These are phyloP conservation scores for Podotricha telesiphe DNA, from an alignment of 2,888 invertebrate species.

Conservation along the genomic window DNA sequence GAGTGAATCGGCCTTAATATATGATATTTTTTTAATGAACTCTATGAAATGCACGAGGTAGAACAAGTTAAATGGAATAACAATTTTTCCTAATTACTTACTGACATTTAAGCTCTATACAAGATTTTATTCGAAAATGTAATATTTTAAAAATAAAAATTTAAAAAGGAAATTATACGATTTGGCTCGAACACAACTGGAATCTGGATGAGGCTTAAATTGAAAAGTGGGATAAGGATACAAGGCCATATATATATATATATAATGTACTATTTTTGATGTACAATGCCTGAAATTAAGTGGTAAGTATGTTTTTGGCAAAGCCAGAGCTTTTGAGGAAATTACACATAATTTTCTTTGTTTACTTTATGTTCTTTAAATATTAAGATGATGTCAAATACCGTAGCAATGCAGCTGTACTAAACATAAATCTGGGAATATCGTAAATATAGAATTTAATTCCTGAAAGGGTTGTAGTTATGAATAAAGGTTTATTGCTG, in stretches of 20 bases:
- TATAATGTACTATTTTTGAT: slow-evolving; percentile 23
- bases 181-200: slow-evolving; percentile 33
- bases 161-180: slow-evolving; percentile 23
- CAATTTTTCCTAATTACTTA: too few species aligned
- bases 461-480: not conserved
- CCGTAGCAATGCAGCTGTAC: too few species aligned
- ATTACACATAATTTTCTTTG: slow-evolving; percentile 15
- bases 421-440: not conserved
- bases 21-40: too few species aligned
- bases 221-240: slow-evolving; percentile 30
- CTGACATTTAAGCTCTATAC: too few species aligned
- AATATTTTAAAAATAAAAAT: slow-evolving; percentile 9
- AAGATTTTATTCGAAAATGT: slow-evolving; percentile 10
- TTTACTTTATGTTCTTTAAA: slow-evolving; percentile 3
- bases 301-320: slow-evolving; percentile 28
- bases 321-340: slow-evolving; percentile 6
- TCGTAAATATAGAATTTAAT: not conserved
- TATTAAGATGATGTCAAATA: too few species aligned
- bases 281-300: slow-evolving; percentile 20
- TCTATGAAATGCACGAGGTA: too few species aligned
- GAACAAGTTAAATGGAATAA: too few species aligned
- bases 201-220: slow-evolving; percentile 28
- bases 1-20: too few species aligned
- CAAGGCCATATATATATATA: slow-evolving; percentile 33
- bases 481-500: slow-evolving; percentile 11